phyloP scores from a whole-genome alignment of 2,888 invertebrate genomes.

The Ariolimax columbianus region DNA sequence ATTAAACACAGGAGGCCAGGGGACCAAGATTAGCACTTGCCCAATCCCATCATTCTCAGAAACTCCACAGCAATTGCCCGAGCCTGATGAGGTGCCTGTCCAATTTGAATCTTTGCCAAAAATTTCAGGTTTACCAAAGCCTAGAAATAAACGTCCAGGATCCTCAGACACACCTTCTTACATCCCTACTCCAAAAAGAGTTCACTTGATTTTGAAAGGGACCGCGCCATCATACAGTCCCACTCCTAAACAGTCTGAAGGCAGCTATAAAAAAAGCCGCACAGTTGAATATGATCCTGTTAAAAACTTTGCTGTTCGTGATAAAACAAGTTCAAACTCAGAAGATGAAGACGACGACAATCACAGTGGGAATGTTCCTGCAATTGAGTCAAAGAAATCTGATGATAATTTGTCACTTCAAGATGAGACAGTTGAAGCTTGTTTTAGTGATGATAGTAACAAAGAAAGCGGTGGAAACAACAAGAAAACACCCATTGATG shows the following conservation, averaged over 20 bases:
- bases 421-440: slow-evolving; percentile 50
- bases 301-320: slow-evolving; percentile 63
- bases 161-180: slow-evolving; percentile 45
- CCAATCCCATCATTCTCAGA: slow-evolving; percentile 51
- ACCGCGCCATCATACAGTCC: slow-evolving; percentile 69
- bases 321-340: neutral
- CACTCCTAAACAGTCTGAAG: slow-evolving; percentile 62
- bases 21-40: neutral
- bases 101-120: neutral
- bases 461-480: slow-evolving; percentile 23
- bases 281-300: slow-evolving; percentile 72
- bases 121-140: slow-evolving; percentile 33
- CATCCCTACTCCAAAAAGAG: slow-evolving; percentile 55
- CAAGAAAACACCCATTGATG: slow-evolving; percentile 29
- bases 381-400: neutral
- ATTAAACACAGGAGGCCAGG: neutral
- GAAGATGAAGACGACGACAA: slow-evolving; percentile 15
- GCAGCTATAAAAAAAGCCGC: slow-evolving; percentile 33
- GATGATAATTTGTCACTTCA: neutral
- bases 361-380: neutral
- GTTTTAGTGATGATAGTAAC: slow-evolving; percentile 61
- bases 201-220: slow-evolving; percentile 38
- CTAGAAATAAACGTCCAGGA: neutral
- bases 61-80: slow-evolving; percentile 28
- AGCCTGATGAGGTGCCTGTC: slow-evolving; percentile 22